Evolutionary conservation across 2,888 invertebrate genomes (phyloP).

Genomic region (Cheilosia grossa): DNA sequence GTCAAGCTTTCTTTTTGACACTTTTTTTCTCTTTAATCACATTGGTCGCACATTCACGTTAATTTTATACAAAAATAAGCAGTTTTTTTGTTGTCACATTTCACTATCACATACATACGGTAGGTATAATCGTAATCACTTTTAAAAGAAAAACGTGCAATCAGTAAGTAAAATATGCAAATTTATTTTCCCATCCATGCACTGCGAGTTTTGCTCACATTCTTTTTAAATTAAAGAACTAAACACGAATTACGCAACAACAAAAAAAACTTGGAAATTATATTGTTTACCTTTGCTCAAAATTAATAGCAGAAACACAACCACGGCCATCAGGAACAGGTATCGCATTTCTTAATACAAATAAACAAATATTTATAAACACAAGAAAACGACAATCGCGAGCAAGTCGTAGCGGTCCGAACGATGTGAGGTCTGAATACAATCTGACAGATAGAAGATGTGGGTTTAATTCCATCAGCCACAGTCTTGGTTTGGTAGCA

Average conservation of each 20-base stretch:
- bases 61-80: neutral
- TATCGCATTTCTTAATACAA: conserved; percentile 8
- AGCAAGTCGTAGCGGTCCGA: conserved; percentile 31
- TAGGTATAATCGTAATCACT: too few species aligned
- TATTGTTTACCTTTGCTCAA: neutral
- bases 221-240: neutral
- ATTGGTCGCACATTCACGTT: neutral
- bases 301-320: neutral
- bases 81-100: neutral
- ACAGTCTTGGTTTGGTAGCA: conserved; percentile 34
- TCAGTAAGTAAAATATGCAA: too few species aligned
- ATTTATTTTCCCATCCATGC: neutral
- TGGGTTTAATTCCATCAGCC: conserved; percentile 42
- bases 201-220: neutral
- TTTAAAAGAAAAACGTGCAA: too few species aligned
- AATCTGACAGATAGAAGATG: conserved; percentile 47
- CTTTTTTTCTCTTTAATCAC: conserved; percentile 7
- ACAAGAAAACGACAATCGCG: conserved; percentile 12
- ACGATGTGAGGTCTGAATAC: conserved; percentile 51
- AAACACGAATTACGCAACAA: neutral
- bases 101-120: neutral
- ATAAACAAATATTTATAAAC: conserved; percentile 27
- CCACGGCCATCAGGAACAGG: conserved; percentile 4
- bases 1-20: neutral
- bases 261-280: neutral